Conservation (phyloP, 2,888 invertebrate genomes). For the Deilephila porcellus region DNA sequence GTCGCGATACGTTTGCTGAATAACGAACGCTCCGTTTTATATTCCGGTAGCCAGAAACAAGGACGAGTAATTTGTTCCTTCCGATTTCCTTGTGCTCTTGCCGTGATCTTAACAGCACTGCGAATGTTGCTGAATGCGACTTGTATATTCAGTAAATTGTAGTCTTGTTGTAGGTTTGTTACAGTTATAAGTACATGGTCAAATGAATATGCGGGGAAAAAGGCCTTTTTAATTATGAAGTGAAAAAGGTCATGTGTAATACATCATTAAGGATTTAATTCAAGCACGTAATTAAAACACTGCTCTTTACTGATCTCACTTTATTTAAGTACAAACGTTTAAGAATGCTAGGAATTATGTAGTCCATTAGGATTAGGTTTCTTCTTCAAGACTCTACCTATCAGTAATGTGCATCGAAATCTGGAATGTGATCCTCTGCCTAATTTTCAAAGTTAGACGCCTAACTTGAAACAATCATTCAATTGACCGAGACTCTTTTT, state of each 20-base stretch:
- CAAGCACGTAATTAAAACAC: too few relatives aligned
- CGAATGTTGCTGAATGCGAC: neutral
- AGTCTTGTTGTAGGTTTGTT: neutral
- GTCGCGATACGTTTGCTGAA: slow-evolving; percentile 28
- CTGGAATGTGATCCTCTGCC: too few relatives aligned
- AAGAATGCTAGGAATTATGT: too few relatives aligned
- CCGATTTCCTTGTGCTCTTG: slow-evolving; percentile 31
- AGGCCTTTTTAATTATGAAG: neutral
- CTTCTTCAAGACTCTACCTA: too few relatives aligned
- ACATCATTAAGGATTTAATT: too few relatives aligned
- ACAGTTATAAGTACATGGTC: neutral
- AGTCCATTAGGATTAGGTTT: too few relatives aligned
- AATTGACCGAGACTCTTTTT: too few relatives aligned
- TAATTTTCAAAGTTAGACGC: too few relatives aligned
- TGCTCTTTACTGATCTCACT: too few relatives aligned
- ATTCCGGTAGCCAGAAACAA: slow-evolving; percentile 21
- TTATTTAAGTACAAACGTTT: too few relatives aligned
- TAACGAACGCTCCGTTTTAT: slow-evolving; percentile 21
- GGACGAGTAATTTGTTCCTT: slow-evolving; percentile 30
- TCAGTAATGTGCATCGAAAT: too few relatives aligned
- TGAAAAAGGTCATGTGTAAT: neutral
- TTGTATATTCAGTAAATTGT: neutral
- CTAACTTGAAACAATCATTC: too few relatives aligned
- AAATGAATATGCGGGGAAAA: neutral
- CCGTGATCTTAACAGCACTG: neutral